Evolutionary conservation across 2,797 vertebrate species (phyloP).

Genomic region (Molossus alvarezi): DNA sequence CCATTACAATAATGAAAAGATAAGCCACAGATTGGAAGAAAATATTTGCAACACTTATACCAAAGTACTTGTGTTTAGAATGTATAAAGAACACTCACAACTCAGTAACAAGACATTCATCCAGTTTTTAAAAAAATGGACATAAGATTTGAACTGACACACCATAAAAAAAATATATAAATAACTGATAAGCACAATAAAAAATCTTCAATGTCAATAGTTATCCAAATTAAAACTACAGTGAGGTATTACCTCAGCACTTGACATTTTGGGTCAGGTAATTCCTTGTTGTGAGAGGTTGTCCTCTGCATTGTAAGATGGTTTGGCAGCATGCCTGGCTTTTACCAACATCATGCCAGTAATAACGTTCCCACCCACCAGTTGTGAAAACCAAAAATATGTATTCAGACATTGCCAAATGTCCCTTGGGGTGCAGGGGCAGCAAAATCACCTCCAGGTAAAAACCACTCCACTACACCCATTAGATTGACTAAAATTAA

Average conservation of each 20-base stretch:
- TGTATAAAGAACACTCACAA: neutral
- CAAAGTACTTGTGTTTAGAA: slow-evolving; percentile 23
- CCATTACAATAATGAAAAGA: slow-evolving; percentile 34
- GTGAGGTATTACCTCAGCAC: neutral
- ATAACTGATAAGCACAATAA: neutral
- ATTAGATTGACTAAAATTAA: neutral
- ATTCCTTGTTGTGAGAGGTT: neutral
- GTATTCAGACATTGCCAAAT: neutral
- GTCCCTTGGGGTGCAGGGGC: neutral
- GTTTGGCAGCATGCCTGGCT: neutral
- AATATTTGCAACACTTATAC: neutral
- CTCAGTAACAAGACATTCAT: neutral
- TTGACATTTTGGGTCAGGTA: neutral
- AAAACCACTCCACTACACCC: neutral
- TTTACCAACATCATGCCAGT: neutral
- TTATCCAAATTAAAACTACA: slow-evolving; percentile 1
- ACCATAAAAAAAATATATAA: neutral
- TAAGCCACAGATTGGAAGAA: slow-evolving; percentile 52
- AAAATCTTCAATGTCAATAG: neutral
- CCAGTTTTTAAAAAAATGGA: neutral
- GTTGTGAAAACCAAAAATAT: slow-evolving; percentile 46
- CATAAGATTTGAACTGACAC: slow-evolving; percentile 4
- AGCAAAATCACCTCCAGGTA: neutral
- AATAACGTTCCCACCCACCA: neutral
- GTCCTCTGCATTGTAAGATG: neutral